Percentiles rank a stretch among this genome's conserved stretches.
phyloP scores from a whole-genome alignment of 2,113 vertebrate genomes.

The Petroica traversi region DNA sequence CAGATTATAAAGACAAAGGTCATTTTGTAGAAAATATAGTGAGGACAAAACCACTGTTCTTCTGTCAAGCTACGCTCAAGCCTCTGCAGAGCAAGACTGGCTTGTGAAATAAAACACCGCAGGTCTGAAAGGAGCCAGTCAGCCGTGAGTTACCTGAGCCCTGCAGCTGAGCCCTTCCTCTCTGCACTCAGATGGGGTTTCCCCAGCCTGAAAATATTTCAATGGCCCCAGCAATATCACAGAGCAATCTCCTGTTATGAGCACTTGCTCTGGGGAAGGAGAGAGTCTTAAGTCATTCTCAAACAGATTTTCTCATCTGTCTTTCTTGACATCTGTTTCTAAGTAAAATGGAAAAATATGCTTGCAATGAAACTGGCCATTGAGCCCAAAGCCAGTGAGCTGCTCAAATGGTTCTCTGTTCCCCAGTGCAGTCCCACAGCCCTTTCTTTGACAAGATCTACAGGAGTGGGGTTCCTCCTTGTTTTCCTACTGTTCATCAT shows the following conservation, averaged over 20 bases:
- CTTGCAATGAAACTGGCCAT: background rate
- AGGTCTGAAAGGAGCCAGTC: background rate
- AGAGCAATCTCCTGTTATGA: background rate
- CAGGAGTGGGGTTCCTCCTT: background rate
- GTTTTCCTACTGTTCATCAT: background rate
- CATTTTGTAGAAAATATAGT: background rate
- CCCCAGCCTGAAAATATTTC: background rate
- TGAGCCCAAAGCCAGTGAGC: background rate
- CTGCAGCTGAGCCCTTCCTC: background rate
- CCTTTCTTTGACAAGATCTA: background rate
- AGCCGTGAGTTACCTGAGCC: background rate
- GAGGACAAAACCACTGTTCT: constrained; percentile 13
- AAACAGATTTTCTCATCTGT: background rate
- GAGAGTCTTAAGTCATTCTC: background rate
- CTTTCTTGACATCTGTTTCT: background rate
- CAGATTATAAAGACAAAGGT: constrained; percentile 32
- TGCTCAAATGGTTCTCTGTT: background rate
- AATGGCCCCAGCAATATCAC: background rate
- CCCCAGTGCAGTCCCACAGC: background rate
- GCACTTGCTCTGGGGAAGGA: background rate
- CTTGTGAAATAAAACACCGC: background rate
- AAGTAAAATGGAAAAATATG: background rate
- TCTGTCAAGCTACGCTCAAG: background rate
- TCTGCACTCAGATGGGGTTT: background rate
- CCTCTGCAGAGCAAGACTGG: background rate